Evolutionary conservation across 2,113 vertebrate genomes (phyloP), one percentile per base, ranked within the genome.

Genomic region (Trachemys scripta): DNA sequence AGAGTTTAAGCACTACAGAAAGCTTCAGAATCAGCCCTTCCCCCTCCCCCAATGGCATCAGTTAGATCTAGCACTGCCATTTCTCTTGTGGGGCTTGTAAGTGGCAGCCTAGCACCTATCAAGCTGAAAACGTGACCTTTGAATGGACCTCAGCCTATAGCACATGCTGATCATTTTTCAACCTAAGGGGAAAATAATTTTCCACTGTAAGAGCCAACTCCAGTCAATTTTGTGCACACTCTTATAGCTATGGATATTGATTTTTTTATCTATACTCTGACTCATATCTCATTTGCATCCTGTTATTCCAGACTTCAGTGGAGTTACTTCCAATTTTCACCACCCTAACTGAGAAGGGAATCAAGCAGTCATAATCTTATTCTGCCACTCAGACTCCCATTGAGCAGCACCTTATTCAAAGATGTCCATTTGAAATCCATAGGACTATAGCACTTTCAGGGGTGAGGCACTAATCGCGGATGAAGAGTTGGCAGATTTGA

Each of bases 381-480:
- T 72, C 76, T 79, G 50, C 35, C 72, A 38, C 49, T 13, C 45
- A 82, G 8, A 81, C 84, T 47, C 53, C 94, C 53, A 50, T 81
- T 72, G 65, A 72, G 65, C 65, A 72, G 17, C 16, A 5, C 42
- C 59, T 90, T 80, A 90, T 29, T 86, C 89, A 54, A 1, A 86
- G 13, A 80, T 5, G 2, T 88, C 22, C 57, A 57, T 9, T 3
- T 54, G 19, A 89, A 96, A 25, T 75, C 56, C 50, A 6, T 16
- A 25, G 80, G 49, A 80, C 4, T 24, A 82, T 4, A 80, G 12
- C 3, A 0, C 84, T 91, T 90, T 82, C 72, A 50, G 62, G 83
- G 78, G 87, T 95, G 92, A 88, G 62, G 38, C 51, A 92, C 65
- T 65, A 94, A 84, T 89, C 82, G 88, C 20, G 93, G 75, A 91